These are phyloP conservation scores for Rhinella marina DNA, from an alignment of 2,797 vertebrate genomes.

Conservation along the genomic window DNA sequence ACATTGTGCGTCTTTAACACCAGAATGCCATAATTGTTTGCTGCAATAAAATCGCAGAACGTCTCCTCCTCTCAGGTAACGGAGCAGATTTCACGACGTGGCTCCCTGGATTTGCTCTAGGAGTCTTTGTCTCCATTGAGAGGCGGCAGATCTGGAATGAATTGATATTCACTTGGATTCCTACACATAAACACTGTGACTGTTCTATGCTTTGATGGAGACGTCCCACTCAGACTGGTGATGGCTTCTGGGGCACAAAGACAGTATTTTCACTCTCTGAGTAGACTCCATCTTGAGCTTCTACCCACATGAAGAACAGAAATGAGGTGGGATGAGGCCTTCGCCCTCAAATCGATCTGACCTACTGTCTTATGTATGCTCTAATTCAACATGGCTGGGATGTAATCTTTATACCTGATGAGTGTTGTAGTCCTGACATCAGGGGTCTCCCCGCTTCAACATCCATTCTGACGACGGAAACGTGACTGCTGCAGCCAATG, in stretches of 20 bases:
- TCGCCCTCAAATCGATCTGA: no score
- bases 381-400: no score
- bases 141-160: background rate
- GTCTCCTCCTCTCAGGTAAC: background rate
- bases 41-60: background rate
- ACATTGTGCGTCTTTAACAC: background rate
- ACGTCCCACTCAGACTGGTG: slow-evolving; percentile 20
- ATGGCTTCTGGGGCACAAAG: slow-evolving; percentile 5
- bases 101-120: background rate
- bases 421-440: no score
- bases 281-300: background rate
- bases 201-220: background rate
- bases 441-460: no score
- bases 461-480: no score
- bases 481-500: no score
- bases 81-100: background rate
- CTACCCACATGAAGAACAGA: background rate
- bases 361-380: no score
- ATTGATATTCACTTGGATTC: background rate
- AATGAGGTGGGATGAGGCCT: background rate
- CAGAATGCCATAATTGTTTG: background rate
- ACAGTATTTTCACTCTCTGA: background rate
- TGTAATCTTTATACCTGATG: no score
- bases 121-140: background rate
- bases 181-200: background rate